These are phyloP conservation scores for Abramis brama DNA, from an alignment of 2,113 vertebrate genomes.

Conservation along the genomic window DNA sequence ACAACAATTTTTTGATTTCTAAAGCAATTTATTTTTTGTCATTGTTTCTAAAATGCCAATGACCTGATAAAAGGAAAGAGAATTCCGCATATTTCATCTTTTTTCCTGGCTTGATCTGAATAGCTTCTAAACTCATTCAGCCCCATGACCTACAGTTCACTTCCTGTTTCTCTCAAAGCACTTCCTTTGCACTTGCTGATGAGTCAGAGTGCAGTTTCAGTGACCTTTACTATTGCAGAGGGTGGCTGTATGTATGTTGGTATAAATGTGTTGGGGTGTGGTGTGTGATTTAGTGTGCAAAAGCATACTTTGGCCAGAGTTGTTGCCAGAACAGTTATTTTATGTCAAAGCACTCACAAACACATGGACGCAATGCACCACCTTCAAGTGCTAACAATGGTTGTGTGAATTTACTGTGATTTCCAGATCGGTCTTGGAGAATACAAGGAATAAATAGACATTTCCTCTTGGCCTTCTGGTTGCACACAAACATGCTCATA, in stretches of 20 bases:
- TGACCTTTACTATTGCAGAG: conserved; percentile 8
- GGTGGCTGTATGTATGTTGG: neutral
- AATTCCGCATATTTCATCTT: neutral
- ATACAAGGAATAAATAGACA: conserved; percentile 58
- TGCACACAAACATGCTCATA: conserved; percentile 8
- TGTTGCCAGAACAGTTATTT: neutral
- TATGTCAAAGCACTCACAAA: conserved; percentile 36
- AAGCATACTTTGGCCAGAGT: neutral
- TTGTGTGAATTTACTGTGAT: conserved; percentile 30
- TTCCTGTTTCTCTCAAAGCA: conserved; percentile 54
- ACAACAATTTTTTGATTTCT: neutral
- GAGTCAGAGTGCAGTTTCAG: conserved; percentile 26
- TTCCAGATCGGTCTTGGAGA: conserved; percentile 46
- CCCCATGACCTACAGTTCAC: conserved; percentile 31
- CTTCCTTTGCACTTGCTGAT: conserved; percentile 40
- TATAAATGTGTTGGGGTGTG: conserved; percentile 6
- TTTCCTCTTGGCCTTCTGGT: conserved; percentile 45
- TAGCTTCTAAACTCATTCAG: neutral
- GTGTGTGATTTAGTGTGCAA: neutral
- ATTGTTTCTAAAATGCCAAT: neutral
- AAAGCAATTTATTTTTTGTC: neutral
- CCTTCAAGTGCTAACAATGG: conserved; percentile 44
- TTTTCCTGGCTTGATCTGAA: neutral
- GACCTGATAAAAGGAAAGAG: neutral
- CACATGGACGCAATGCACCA: neutral